Evolutionary conservation across 1,140 invertebrate genomes (phyloP), one percentile per base, ranked within the genome.

Genomic region (Anoplolepis gracilipes): DNA sequence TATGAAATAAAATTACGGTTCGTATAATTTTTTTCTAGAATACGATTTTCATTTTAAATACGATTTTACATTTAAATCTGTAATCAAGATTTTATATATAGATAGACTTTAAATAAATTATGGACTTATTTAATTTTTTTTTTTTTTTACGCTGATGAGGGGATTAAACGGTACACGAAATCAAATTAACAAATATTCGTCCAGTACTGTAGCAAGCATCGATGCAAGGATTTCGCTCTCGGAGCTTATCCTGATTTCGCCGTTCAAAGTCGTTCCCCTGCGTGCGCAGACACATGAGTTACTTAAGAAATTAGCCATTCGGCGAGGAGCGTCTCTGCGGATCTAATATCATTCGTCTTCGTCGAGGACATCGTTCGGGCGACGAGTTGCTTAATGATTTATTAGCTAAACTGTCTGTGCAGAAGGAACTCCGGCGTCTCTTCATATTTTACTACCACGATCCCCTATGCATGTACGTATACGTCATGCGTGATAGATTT

Each of bases 381-480:
- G 61, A 84, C 30, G 81, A 85, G 46, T 85, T 76, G 49, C 30
- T 86, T 85, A 85, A 86, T 85, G 82, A 84, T 85, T 86, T 85
- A 86, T 86, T 86, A 86, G 81, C 19, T 64, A 65, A 69, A 70
- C 76, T 22, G n/a, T 55, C 39, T 78, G 39, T 22, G 16, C 36
- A 59, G 64, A 82, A 53, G 59, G 49, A 84, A 55, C 13, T 61
- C 33, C 4, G 2, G 22, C 6, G 70, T 25, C 13, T 49, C 16
- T n/a, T 36, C 81, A 13, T 64, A 77, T 6, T 42, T 76, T 76
- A 33, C 25, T 30, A 10, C 8, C 36, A 19, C 22, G 13, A 42
- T 25, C 19, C 30, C 30, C 22, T 55, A 3, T 8, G 2, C 0
- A n/a, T 33, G 13, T 22, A 36, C 25, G 19, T 55, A 39, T 10